These are phyloP conservation scores for Nothobranchius kuhntae DNA, from an alignment of 2,113 vertebrate species.

Conservation along the genomic window DNA sequence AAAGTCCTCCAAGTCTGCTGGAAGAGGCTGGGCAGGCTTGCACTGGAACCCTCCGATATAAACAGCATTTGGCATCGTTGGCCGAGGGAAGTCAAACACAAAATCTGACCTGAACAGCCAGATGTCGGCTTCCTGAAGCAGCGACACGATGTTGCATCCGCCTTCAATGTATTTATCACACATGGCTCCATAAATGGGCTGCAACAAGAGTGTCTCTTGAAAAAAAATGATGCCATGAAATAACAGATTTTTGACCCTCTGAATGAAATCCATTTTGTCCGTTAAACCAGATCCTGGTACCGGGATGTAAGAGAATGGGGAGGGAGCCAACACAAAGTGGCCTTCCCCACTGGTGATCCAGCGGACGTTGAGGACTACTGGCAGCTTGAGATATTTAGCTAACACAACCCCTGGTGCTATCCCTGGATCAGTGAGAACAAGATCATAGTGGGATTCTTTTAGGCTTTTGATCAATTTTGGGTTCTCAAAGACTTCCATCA, in stretches of 20 bases:
- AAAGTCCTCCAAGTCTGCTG: constrained; percentile 69
- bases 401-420: constrained; percentile 60
- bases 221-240: constrained; percentile 41
- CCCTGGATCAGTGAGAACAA: constrained; percentile 76
- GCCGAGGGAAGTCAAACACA: constrained; percentile 77
- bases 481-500: constrained; percentile 49
- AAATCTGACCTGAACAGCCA: constrained; percentile 77
- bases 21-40: constrained; percentile 65
- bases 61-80: constrained; percentile 73
- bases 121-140: constrained; percentile 77
- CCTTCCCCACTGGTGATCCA: constrained; percentile 76
- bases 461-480: constrained; percentile 37
- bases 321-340: constrained; percentile 73
- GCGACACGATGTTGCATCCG: constrained; percentile 57
- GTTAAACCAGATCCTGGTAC: constrained; percentile 70
- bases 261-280: constrained; percentile 74
- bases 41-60: constrained; percentile 77
- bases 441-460: constrained; percentile 64
- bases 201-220: constrained; percentile 58
- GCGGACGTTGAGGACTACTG: constrained; percentile 75
- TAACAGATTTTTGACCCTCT: constrained; percentile 71
- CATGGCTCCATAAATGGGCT: constrained; percentile 63
- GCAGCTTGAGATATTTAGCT: constrained; percentile 76
- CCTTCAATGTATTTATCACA: constrained; percentile 69
- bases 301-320: constrained; percentile 77